Evolutionary conservation across 2,113 vertebrate genomes (phyloP).

Genomic region (Sigmodon hispidus): DNA sequence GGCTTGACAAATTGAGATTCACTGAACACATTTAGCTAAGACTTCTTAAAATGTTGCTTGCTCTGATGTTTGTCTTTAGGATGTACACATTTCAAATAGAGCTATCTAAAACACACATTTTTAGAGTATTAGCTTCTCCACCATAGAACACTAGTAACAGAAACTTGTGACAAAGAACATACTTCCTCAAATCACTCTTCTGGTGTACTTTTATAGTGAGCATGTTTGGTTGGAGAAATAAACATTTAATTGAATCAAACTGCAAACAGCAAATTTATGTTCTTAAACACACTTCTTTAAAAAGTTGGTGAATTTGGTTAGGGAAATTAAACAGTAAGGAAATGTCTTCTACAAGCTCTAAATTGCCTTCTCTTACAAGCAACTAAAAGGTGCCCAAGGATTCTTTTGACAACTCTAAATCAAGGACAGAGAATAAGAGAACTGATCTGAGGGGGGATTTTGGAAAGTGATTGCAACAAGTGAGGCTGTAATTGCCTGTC

Average conservation of each 20-base stretch:
- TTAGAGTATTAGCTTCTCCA: constrained; percentile 29
- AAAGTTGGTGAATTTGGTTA: constrained; percentile 47
- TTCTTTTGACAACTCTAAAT: background rate
- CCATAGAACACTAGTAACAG: background rate
- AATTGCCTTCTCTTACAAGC: constrained; percentile 6
- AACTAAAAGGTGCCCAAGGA: background rate
- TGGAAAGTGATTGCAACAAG: background rate
- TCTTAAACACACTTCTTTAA: constrained; percentile 20
- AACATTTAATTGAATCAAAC: constrained; percentile 49
- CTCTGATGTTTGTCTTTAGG: constrained; percentile 36
- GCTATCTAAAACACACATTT: background rate
- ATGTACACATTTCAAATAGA: background rate
- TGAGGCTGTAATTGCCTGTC: background rate
- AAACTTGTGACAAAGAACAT: background rate
- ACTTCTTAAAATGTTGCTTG: background rate
- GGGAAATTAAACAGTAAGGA: constrained; percentile 21
- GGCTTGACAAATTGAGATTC: background rate
- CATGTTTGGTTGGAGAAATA: constrained; percentile 43
- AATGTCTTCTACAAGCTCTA: background rate
- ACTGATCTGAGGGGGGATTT: background rate
- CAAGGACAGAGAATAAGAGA: background rate
- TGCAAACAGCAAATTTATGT: constrained; percentile 1
- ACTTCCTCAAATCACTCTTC: constrained; percentile 48
- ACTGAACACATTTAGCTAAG: background rate
- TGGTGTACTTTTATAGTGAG: background rate